These are phyloP conservation scores for Drosophila parvula DNA, from an alignment of 1,140 invertebrate species.

Conservation along the genomic window DNA sequence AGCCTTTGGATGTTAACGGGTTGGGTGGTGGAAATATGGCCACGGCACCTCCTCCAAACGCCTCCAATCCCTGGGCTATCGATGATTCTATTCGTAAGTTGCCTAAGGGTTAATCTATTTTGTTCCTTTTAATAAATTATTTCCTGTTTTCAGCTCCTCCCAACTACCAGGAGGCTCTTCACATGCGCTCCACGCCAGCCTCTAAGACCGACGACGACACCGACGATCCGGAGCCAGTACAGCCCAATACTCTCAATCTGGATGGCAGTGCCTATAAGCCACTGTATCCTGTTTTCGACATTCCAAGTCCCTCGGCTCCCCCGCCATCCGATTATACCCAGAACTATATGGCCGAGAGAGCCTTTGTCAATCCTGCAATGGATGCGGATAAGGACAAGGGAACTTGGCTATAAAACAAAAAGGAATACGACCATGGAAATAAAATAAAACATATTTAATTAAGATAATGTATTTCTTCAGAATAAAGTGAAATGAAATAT, in stretches of 20 bases:
- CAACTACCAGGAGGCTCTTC: constrained; percentile 71
- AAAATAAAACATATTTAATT: neutral
- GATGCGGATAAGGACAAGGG: constrained; percentile 55
- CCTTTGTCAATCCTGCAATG: constrained; percentile 34
- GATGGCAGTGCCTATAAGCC: constrained; percentile 63
- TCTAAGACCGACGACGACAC: neutral
- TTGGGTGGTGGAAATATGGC: constrained; percentile 16
- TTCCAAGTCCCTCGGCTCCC: constrained; percentile 62
- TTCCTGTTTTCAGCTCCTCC: constrained; percentile 55
- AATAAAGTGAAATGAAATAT: neutral
- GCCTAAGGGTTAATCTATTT: neutral
- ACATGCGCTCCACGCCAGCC: constrained; percentile 44
- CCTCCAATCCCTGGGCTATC: constrained; percentile 28
- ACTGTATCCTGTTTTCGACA: constrained; percentile 73
- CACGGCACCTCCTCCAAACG: constrained; percentile 31
- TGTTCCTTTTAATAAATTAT: neutral
- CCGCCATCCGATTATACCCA: constrained; percentile 25
- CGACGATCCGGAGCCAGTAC: constrained; percentile 25
- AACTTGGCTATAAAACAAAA: constrained; percentile 53
- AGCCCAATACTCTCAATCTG: constrained; percentile 49
- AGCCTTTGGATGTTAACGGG: constrained; percentile 34
- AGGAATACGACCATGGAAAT: neutral
- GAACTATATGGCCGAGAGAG: constrained; percentile 42
- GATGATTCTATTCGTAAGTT: constrained; percentile 58
- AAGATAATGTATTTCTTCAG: neutral